phyloP scores from a whole-genome alignment of 1,140 invertebrate genomes.

The Tribolium castaneum region DNA sequence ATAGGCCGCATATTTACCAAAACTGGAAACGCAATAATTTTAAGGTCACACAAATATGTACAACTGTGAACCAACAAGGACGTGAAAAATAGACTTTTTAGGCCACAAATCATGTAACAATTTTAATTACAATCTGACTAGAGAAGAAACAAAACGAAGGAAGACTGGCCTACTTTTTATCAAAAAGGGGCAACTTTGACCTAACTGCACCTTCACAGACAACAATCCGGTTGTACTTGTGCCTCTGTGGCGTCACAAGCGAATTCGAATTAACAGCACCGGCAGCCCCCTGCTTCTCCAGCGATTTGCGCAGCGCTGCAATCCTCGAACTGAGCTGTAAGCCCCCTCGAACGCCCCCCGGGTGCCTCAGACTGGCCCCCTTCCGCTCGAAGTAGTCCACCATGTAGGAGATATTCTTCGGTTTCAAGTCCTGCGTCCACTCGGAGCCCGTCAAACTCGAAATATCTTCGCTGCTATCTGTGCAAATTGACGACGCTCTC shows the following conservation, averaged over 20 bases:
- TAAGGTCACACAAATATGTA: neutral
- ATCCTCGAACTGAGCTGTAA: conserved; percentile 58
- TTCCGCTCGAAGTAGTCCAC: conserved; percentile 90
- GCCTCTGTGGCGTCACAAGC: conserved; percentile 59
- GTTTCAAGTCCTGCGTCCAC: conserved; percentile 72
- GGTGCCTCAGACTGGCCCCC: conserved; percentile 62
- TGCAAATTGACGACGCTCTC: conserved; percentile 85
- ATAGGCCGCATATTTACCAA: conserved; percentile 7
- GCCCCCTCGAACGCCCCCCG: conserved; percentile 53
- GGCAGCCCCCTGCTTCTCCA: conserved; percentile 56
- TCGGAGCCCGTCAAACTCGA: conserved; percentile 82
- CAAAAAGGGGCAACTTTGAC: conserved; percentile 87
- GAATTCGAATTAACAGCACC: conserved; percentile 51
- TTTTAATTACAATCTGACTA: conserved; percentile 51
- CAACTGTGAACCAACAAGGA: conserved; percentile 21
- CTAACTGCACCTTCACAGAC: conserved; percentile 85
- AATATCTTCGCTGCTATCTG: conserved; percentile 87
- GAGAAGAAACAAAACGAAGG: conserved; percentile 43
- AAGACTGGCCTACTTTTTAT: conserved; percentile 72
- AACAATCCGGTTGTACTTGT: conserved; percentile 68
- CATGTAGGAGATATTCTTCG: conserved; percentile 81
- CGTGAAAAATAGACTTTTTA: conserved; percentile 48
- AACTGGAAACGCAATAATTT: neutral
- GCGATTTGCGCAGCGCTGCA: conserved; percentile 55
- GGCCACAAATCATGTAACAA: conserved; percentile 42